phyloP scores from a whole-genome alignment of 2,113 vertebrate genomes.

The Pterocles gutturalis region DNA sequence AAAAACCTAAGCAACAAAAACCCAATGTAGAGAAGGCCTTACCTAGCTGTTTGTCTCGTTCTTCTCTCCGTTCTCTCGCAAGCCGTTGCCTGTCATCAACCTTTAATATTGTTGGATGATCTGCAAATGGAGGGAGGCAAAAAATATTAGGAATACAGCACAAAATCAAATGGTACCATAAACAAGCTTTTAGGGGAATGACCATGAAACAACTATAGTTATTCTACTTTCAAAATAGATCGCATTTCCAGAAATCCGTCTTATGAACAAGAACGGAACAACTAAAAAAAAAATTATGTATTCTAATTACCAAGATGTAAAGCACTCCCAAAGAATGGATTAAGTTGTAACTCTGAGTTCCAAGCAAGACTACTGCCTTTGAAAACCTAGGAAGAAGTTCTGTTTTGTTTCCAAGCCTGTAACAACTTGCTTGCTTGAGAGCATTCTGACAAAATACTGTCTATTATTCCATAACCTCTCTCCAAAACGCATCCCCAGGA shows the following conservation, averaged over 20 bases:
- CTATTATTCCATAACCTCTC: background rate
- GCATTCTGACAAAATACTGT: background rate
- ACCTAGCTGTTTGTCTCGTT: constrained; percentile 91
- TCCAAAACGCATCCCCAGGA: background rate
- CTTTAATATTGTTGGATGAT: constrained; percentile 82
- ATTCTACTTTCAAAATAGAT: background rate
- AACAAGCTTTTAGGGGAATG: background rate
- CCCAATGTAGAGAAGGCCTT: background rate
- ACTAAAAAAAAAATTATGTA: background rate
- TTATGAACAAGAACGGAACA: background rate
- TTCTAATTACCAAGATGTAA: background rate
- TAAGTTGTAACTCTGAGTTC: background rate
- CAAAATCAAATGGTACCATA: background rate
- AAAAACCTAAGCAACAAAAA: background rate
- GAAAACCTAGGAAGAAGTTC: background rate
- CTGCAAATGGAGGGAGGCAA: constrained; percentile 62
- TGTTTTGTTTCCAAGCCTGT: background rate
- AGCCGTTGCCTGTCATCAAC: constrained; percentile 92
- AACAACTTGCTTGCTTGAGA: background rate
- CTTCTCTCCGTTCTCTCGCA: constrained; percentile 91
- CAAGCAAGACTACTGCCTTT: background rate
- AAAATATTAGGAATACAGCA: background rate
- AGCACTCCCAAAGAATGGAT: background rate
- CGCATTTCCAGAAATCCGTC: background rate
- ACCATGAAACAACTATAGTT: background rate